phyloP scores from a whole-genome alignment of 2,113 vertebrate species.

The Morone chrysops region DNA sequence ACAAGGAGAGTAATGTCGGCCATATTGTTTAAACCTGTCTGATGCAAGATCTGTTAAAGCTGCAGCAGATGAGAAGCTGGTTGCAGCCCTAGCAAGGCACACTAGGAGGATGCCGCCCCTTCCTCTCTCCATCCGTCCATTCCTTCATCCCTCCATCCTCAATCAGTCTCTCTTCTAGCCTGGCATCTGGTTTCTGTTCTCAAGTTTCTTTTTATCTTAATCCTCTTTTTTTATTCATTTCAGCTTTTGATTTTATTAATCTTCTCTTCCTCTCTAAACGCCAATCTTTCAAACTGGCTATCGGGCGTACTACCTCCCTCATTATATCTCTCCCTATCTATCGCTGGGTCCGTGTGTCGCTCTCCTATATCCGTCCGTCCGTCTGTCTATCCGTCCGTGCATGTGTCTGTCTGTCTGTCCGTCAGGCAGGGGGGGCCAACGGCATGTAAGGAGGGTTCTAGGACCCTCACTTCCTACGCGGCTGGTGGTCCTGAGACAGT shows the following conservation, averaged over 20 bases:
- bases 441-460: slow-evolving; percentile 25
- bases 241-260: slow-evolving; percentile 62
- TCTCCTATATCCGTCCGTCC: slow-evolving; percentile 76
- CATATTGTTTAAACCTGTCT: slow-evolving; percentile 29
- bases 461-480: slow-evolving; percentile 88
- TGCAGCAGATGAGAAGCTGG: slow-evolving; percentile 16
- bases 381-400: slow-evolving; percentile 67
- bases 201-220: slow-evolving; percentile 65
- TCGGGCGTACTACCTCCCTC: slow-evolving; percentile 71
- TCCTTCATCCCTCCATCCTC: slow-evolving; percentile 77
- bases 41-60: slow-evolving; percentile 3
- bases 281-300: slow-evolving; percentile 62
- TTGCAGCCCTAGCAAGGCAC: slow-evolving; percentile 31
- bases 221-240: slow-evolving; percentile 63
- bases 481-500: slow-evolving; percentile 77
- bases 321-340: slow-evolving; percentile 79
- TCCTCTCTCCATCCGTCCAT: slow-evolving; percentile 47
- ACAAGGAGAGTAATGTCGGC: background rate
- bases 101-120: slow-evolving; percentile 44
- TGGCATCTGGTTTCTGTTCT: slow-evolving; percentile 85
- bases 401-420: slow-evolving; percentile 69
- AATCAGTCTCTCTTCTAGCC: slow-evolving; percentile 83
- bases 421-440: slow-evolving; percentile 45
- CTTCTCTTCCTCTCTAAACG: slow-evolving; percentile 44
- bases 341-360: slow-evolving; percentile 81